Percentiles rank a stretch among this genome's conserved stretches.
These are phyloP conservation scores for Pomatostomus ruficeps DNA, from an alignment of 2,113 vertebrate genomes.

Conservation along the genomic window DNA sequence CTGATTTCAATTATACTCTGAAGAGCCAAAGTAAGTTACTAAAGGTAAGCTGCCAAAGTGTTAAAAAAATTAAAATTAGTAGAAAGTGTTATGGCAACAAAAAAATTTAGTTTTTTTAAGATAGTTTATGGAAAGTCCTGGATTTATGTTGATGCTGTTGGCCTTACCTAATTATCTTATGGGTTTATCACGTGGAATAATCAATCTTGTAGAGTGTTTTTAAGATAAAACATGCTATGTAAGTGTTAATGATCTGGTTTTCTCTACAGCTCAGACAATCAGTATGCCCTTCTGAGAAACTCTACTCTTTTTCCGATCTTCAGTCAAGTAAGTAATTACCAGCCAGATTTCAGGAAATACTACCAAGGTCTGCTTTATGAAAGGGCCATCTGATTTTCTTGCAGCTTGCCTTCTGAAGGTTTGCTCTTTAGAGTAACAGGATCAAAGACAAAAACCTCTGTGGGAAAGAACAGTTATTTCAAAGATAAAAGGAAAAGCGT, in stretches of 20 bases:
- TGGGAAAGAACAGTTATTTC: background rate
- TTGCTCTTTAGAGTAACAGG: background rate
- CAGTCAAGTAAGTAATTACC: constrained; percentile 85
- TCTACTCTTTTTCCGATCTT: constrained; percentile 85
- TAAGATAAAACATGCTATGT: background rate
- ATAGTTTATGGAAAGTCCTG: background rate
- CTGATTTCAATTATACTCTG: background rate
- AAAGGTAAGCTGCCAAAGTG: background rate
- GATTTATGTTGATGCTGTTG: background rate
- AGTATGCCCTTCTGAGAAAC: constrained; percentile 70
- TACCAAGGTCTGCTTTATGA: background rate
- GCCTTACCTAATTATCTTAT: background rate
- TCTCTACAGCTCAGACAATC: constrained; percentile 74
- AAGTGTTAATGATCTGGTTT: constrained; percentile 3
- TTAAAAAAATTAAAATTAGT: background rate
- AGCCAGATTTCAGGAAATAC: background rate
- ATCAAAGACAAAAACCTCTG: background rate
- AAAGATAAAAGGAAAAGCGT: background rate
- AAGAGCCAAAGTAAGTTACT: background rate
- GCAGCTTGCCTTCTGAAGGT: background rate
- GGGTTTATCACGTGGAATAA: background rate
- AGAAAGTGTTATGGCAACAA: background rate
- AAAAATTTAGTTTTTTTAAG: background rate
- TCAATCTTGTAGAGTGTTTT: background rate
- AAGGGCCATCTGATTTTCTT: background rate